Conservation (phyloP, 2,888 invertebrate genomes). For the Stenotaenia linearis region DNA sequence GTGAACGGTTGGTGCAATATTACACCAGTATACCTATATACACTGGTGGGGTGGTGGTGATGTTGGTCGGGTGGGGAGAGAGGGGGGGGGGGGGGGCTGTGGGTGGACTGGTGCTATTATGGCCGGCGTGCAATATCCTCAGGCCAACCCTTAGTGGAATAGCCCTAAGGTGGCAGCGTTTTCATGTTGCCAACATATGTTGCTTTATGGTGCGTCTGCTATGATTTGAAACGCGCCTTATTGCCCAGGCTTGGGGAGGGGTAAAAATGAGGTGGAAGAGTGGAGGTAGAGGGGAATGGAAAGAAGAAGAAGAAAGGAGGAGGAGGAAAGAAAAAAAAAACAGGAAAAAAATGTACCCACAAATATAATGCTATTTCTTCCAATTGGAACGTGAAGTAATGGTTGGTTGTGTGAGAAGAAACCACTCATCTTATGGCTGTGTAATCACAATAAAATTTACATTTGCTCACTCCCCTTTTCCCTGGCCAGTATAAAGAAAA, state of each 20-base stretch:
- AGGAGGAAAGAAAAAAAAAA: background rate
- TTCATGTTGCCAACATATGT: slow-evolving; percentile 32
- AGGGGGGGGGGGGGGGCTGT: background rate
- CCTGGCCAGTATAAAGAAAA: background rate
- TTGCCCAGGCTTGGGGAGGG: slow-evolving; percentile 24
- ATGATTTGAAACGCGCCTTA: slow-evolving; percentile 33
- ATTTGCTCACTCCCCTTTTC: background rate
- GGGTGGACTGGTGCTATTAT: background rate
- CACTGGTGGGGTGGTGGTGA: background rate
- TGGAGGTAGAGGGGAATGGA: background rate
- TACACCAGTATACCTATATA: background rate
- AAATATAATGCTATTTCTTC: slow-evolving; percentile 1
- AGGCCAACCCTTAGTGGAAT: background rate
- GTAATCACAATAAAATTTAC: slow-evolving; percentile 35
- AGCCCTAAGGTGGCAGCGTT: background rate
- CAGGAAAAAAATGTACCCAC: background rate
- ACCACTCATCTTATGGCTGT: slow-evolving; percentile 22
- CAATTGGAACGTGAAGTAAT: background rate
- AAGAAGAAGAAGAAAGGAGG: background rate
- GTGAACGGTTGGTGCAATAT: background rate
- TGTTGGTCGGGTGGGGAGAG: too few relatives aligned
- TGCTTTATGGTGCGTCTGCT: slow-evolving; percentile 32
- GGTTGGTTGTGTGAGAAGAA: slow-evolving; percentile 27
- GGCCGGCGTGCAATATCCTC: background rate
- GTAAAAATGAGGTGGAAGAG: slow-evolving; percentile 30